phyloP scores from a whole-genome alignment of 1,140 invertebrate genomes.

The Bombus consobrinus region DNA sequence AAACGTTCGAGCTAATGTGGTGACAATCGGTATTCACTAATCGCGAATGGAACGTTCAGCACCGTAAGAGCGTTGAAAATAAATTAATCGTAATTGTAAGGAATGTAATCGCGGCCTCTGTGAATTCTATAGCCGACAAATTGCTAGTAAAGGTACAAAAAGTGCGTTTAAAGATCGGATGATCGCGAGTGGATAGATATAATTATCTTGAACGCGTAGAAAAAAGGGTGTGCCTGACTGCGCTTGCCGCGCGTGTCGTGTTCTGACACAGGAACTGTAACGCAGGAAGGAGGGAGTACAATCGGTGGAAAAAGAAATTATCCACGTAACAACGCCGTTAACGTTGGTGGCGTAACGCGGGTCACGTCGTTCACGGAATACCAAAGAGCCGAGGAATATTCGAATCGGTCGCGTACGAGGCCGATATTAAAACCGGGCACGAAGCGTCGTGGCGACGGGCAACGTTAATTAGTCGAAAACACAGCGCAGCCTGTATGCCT shows the following conservation, averaged over 20 bases:
- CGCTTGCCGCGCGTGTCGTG: neutral
- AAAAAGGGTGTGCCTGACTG: neutral
- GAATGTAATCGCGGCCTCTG: too few species aligned
- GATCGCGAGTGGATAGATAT: neutral
- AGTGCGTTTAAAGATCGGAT: neutral
- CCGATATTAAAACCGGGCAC: constrained; percentile 62
- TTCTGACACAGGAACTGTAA: neutral
- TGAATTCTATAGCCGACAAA: neutral
- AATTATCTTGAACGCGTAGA: neutral
- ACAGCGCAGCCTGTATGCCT: constrained; percentile 56
- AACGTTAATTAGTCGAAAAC: constrained; percentile 71
- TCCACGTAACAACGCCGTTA: constrained; percentile 37
- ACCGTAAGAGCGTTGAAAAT: constrained; percentile 39
- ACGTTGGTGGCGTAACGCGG: constrained; percentile 12
- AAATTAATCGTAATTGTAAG: constrained; percentile 60
- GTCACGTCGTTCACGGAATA: constrained; percentile 19
- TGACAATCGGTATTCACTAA: neutral
- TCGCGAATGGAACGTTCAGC: neutral
- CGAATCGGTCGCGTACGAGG: constrained; percentile 45
- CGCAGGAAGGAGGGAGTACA: neutral
- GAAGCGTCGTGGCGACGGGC: constrained; percentile 48
- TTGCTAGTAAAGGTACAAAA: neutral
- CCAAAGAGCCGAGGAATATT: constrained; percentile 27
- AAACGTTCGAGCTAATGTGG: constrained; percentile 29
- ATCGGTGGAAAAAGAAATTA: neutral